Percentiles rank a stretch among this genome's conserved stretches.
Evolutionary conservation across 2,797 vertebrate species (phyloP).

Genomic region (Pipistrellus pygmaeus): DNA sequence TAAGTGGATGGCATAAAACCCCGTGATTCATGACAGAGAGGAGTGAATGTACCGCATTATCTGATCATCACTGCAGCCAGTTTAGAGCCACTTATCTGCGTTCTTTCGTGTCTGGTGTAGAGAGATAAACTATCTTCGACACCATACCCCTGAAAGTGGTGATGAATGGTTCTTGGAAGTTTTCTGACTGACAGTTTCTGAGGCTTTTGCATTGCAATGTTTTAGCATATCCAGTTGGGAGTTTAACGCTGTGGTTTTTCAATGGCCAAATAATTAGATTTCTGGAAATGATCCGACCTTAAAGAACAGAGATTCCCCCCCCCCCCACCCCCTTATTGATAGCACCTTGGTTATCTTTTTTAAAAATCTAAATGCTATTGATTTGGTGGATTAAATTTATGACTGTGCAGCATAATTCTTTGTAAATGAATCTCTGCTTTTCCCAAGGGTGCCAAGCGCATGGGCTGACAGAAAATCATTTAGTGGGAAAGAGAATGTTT

Average conservation of each 20-base stretch:
- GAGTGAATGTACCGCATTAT: constrained; percentile 57
- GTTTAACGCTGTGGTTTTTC: constrained; percentile 57
- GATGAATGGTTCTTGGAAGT: constrained; percentile 37
- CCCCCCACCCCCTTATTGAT: constrained; percentile 72
- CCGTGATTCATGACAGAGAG: constrained; percentile 69
- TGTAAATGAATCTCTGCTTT: constrained; percentile 86
- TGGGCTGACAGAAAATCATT: constrained; percentile 89
- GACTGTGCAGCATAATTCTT: constrained; percentile 85
- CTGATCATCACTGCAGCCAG: constrained; percentile 52
- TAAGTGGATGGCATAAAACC: constrained; percentile 68
- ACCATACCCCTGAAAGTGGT: neutral
- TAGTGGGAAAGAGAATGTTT: constrained; percentile 86
- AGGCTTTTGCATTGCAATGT: constrained; percentile 46
- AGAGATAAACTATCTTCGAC: constrained; percentile 74
- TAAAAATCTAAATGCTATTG: constrained; percentile 87
- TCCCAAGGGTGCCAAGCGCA: constrained; percentile 82
- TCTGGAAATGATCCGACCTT: constrained; percentile 78
- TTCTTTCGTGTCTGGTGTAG: constrained; percentile 62
- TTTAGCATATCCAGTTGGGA: constrained; percentile 53
- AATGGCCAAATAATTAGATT: constrained; percentile 77
- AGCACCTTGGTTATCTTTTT: constrained; percentile 81
- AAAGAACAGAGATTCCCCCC: constrained; percentile 63
- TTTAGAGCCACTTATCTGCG: constrained; percentile 63
- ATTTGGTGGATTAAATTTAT: constrained; percentile 89
- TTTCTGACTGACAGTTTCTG: constrained; percentile 62